Conservation (phyloP, 2,113 vertebrate genomes). For the Ailuropoda melanoleuca region DNA sequence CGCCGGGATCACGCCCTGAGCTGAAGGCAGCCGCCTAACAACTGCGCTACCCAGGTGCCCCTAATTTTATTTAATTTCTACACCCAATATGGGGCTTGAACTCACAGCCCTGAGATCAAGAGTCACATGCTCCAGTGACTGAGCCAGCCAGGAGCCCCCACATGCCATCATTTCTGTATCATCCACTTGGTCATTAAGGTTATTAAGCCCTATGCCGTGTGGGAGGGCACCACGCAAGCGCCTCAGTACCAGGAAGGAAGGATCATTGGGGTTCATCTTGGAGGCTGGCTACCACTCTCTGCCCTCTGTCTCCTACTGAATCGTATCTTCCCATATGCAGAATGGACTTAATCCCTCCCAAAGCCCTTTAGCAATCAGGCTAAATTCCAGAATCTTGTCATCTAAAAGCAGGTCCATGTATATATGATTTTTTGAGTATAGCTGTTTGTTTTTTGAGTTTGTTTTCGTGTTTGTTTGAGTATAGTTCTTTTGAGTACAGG, state of each 20-base stretch:
- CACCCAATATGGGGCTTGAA: neutral
- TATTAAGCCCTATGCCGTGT: neutral
- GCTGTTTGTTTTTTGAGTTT: neutral
- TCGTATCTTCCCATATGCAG: neutral
- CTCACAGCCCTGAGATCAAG: neutral
- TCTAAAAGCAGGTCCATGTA: neutral
- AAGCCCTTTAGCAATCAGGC: neutral
- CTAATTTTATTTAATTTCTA: neutral
- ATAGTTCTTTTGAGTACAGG: neutral
- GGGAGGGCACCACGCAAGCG: neutral
- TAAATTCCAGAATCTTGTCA: neutral
- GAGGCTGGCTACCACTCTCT: neutral
- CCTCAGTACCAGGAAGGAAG: neutral
- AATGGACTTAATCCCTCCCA: neutral
- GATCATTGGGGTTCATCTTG: neutral
- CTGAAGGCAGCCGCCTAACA: too few relatives aligned
- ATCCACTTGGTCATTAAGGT: neutral
- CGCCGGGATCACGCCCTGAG: too few relatives aligned
- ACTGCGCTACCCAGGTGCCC: too few relatives aligned
- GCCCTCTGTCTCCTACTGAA: neutral
- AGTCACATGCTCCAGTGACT: neutral
- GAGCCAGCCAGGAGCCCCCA: neutral
- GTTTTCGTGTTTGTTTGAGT: neutral
- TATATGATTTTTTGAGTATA: neutral
- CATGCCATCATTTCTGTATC: neutral